These are phyloP conservation scores for Trachelus tabidus DNA, from an alignment of 2,888 invertebrate genomes.

Conservation along the genomic window DNA sequence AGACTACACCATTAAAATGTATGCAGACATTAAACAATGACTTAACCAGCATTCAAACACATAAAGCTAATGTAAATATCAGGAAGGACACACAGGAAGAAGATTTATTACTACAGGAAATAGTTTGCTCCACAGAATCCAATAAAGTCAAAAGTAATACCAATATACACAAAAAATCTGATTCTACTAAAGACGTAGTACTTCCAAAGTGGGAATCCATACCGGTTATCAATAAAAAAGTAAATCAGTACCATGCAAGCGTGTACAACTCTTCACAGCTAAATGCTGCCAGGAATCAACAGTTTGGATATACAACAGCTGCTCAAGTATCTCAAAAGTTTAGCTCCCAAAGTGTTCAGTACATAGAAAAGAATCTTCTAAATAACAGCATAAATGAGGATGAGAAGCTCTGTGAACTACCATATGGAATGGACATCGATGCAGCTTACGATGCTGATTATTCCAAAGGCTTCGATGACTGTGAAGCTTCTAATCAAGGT, in stretches of 20 bases:
- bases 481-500: too few species aligned
- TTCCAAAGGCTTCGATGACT: slow-evolving; percentile 1
- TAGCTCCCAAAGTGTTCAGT: too few species aligned
- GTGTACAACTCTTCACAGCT: neutral
- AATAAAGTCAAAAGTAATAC: slow-evolving; percentile 20
- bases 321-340: too few species aligned
- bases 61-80: slow-evolving; percentile 5
- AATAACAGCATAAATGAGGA: slow-evolving; percentile 2
- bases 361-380: neutral
- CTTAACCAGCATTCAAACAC: neutral
- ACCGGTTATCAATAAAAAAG: neutral
- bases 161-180: neutral
- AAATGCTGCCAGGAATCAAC: neutral
- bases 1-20: slow-evolving; percentile 57
- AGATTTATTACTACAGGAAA: slow-evolving; percentile 28
- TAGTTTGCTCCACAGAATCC: slow-evolving; percentile 30
- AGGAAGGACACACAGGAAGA: slow-evolving; percentile 6
- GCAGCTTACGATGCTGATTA: slow-evolving; percentile 8
- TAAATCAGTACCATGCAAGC: neutral
- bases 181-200: neutral
- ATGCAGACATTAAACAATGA: slow-evolving; percentile 23
- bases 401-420: slow-evolving; percentile 15
- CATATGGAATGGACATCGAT: slow-evolving; percentile 20
- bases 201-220: slow-evolving; percentile 5
- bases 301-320: neutral